A percentile compares a stretch with the other conserved stretches of the same genome.
These are phyloP conservation scores for Hybognathus amarus DNA, from an alignment of 2,797 vertebrate genomes.

Conservation along the genomic window DNA sequence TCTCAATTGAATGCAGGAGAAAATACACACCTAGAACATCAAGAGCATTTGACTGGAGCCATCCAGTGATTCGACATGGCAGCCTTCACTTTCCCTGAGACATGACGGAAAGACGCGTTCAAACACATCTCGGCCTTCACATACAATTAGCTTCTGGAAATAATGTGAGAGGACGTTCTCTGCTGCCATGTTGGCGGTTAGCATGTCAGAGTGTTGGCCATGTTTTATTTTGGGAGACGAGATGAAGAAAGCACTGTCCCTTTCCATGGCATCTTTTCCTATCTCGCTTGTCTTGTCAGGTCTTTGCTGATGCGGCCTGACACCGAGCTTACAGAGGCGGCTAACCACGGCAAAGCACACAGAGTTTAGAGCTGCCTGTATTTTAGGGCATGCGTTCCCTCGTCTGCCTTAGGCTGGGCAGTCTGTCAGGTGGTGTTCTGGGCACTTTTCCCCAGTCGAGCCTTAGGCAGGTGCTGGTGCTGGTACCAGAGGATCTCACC, in stretches of 20 bases:
- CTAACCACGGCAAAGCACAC: not conserved
- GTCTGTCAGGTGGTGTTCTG: slow-evolving; percentile 3
- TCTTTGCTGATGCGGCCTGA: not conserved
- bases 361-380: not conserved
- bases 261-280: slow-evolving; percentile 18
- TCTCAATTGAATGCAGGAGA: slow-evolving; percentile 25
- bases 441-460: not conserved
- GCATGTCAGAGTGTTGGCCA: slow-evolving; percentile 25
- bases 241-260: not conserved
- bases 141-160: slow-evolving; percentile 17
- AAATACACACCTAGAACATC: slow-evolving; percentile 46
- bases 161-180: slow-evolving; percentile 25
- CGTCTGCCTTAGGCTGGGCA: not conserved
- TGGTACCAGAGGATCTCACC: not conserved
- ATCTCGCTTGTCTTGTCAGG: slow-evolving; percentile 22
- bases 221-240: slow-evolving; percentile 35
- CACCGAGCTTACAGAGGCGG: slow-evolving; percentile 11
- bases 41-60: slow-evolving; percentile 41
- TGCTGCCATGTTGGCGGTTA: slow-evolving; percentile 9
- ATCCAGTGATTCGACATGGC: slow-evolving; percentile 47
- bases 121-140: slow-evolving; percentile 17
- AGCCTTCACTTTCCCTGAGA: slow-evolving; percentile 42
- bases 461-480: not conserved
- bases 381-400: not conserved
- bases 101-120: slow-evolving; percentile 37